Evolutionary conservation across 1,140 invertebrate species (phyloP).

Genomic region (Paralvinella palmiformis): DNA sequence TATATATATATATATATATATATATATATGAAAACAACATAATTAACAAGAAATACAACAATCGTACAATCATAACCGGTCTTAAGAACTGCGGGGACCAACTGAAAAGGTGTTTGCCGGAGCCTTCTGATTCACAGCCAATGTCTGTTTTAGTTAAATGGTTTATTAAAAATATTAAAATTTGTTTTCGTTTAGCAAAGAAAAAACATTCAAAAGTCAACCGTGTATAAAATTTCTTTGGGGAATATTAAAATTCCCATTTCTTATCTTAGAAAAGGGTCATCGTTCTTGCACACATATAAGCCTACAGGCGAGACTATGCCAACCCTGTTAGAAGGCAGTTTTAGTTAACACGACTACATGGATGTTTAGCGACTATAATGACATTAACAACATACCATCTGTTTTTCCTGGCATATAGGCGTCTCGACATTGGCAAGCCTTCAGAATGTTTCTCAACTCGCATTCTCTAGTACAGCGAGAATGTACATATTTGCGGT

Average conservation of each 20-base stretch:
- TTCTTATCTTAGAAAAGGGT: neutral
- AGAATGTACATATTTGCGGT: neutral
- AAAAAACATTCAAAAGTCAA: neutral
- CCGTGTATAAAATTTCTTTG: neutral
- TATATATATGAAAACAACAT: too few species aligned
- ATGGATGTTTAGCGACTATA: neutral
- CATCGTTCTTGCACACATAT: too few species aligned
- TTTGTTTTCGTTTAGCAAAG: too few species aligned
- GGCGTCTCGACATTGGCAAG: constrained; percentile 8
- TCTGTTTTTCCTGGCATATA: constrained; percentile 9
- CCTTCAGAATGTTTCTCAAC: neutral
- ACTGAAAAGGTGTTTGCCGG: too few species aligned
- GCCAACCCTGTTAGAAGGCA: neutral
- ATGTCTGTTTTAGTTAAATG: too few species aligned
- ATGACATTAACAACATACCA: neutral
- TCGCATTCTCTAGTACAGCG: constrained; percentile 4
- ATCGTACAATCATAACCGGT: too few species aligned
- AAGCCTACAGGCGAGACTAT: too few species aligned
- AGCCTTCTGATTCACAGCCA: too few species aligned
- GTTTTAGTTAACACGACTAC: neutral
- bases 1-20: too few species aligned
- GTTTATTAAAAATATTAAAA: too few species aligned
- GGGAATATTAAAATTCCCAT: neutral
- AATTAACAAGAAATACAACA: too few species aligned
- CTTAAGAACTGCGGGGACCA: too few species aligned